Evolutionary conservation across 2,797 vertebrate genomes (phyloP).

Genomic region (Liasis olivaceus): DNA sequence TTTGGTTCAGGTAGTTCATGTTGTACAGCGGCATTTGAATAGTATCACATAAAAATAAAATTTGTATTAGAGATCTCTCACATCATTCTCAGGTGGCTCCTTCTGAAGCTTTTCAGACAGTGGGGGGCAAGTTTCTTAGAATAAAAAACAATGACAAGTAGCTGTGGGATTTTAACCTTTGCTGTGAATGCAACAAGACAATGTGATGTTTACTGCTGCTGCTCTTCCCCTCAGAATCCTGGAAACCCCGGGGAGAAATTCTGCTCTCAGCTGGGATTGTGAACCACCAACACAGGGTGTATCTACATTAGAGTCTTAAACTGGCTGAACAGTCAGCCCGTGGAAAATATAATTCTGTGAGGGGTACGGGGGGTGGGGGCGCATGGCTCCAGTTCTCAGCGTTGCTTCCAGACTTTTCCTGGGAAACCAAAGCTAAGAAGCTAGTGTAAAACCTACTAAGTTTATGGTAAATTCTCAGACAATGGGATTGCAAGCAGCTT

Average conservation of each 20-base stretch:
- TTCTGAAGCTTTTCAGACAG: slow-evolving; percentile 63
- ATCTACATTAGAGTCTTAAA: neutral
- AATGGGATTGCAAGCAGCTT: neutral
- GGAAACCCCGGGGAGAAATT: neutral
- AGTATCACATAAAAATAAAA: slow-evolving; percentile 87
- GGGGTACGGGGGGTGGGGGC: no score
- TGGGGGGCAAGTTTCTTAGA: slow-evolving; percentile 33
- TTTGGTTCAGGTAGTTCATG: slow-evolving; percentile 88
- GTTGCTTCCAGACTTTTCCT: neutral
- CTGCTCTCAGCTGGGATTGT: no score
- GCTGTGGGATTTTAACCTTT: slow-evolving; percentile 78
- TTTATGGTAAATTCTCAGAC: neutral
- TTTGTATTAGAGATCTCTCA: slow-evolving; percentile 85
- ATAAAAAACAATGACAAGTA: slow-evolving; percentile 66
- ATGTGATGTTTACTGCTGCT: slow-evolving; percentile 61
- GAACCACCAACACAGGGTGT: neutral
- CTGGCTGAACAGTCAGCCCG: neutral
- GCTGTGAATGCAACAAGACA: slow-evolving; percentile 73
- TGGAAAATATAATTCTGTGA: neutral
- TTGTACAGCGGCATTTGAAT: slow-evolving; percentile 82
- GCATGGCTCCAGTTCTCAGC: neutral
- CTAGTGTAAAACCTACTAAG: neutral
- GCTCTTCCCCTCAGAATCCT: neutral
- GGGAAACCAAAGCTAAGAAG: neutral
- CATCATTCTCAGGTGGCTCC: slow-evolving; percentile 71